Evolutionary conservation across 2,797 vertebrate species (phyloP), one percentile per base, ranked within the genome.

Genomic region (Esox masquinongy): DNA sequence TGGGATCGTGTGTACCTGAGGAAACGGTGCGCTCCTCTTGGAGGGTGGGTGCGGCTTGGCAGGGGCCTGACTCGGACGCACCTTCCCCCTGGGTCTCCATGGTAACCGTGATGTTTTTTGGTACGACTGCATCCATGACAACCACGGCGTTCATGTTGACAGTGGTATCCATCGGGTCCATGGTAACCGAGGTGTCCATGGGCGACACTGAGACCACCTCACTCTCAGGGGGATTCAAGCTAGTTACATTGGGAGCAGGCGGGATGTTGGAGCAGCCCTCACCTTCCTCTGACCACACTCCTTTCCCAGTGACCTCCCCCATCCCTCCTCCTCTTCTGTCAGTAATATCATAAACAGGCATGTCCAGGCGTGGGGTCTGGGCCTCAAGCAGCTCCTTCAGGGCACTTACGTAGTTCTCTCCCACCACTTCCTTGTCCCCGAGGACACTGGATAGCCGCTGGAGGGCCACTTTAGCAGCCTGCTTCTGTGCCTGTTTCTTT

Each of bases 391-490:
- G 2, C 71, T 85, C 88, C 56, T 88, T 85, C 8, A 90, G 81
- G 36, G 36, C 26, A 7, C 81, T 79, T 64, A 81, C 82, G 64
- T 80, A 86, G 75, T 90, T 88, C 31, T 75, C 77, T 36, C 34
- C 75, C 24, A 51, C 3, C 2, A 68, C 70, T 4, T 17, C 39
- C 26, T 16, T 5, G 43, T 68, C 31, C 15, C 24, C 74, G 5
- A 88, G 72, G 70, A 90, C 34, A 26, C 39, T 68, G 34, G 80
- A 68, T 67, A 90, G 73, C 31, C 73, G 29, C n/a, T 76, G 31
- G 17, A 90, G 73, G 39, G 85, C 87, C 12, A 74, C 63, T 77
- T 83, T 83, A 73, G 88, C 88, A 56, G 83, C 87, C 73, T 83
- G 82, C 0, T 88, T 85, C 43, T 88, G 77, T n/a, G 87, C 86